Base-by-base conservation (phyloP, 2,888 invertebrate genomes). In the Drosophila recens region DNA sequence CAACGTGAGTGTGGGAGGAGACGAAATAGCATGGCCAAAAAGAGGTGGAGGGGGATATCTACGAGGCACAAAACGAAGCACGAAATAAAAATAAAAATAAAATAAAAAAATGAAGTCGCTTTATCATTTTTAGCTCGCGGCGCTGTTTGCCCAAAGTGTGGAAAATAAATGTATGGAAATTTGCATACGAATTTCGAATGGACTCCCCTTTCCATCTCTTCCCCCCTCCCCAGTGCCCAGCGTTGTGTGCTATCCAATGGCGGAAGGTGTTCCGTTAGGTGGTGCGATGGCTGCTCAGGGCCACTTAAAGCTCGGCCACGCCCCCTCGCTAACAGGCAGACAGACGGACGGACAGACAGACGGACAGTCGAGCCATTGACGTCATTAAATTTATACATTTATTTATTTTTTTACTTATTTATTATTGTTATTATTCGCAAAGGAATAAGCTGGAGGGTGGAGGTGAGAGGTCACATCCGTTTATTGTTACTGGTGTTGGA, bases 161-260 rank as follows among this genome's bases (percentile, higher is more conserved):
- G 84, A 90, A 87, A 87, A 90, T 90, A 89, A 87, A 87, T 87
- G 89, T 78, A 89, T 86, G 76, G 42, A 89, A 83, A 87, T 90
- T 87, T 87, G 87, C 90, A 87, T 87, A 90, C 83, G 83, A 89
- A 87, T 80, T 87, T 87, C 78, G 72, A 87, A 89, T 81, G 79
- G 34, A n/a, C 20, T 4, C 59, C 30, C 1, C 48, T 38, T 17
- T 40, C 23, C 1, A 17, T 10, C 23, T 6, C 11, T 11, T 23
- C 1, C 15, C 15, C n/a, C 9, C 11, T 9, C 1, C 17, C 43
- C 42, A 23, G 23, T 34, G 15, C 5, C 45, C 30, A 20, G 30
- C n/a, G 33, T 27, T 23, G 9, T 10, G 36, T 27, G 45, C 48
- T 73, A 48, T 38, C 62, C 73, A 78, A 78, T 76, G 65, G 77